Evolutionary conservation across 2,888 invertebrate species (phyloP).

Genomic region (Himalopsyche japonica): DNA sequence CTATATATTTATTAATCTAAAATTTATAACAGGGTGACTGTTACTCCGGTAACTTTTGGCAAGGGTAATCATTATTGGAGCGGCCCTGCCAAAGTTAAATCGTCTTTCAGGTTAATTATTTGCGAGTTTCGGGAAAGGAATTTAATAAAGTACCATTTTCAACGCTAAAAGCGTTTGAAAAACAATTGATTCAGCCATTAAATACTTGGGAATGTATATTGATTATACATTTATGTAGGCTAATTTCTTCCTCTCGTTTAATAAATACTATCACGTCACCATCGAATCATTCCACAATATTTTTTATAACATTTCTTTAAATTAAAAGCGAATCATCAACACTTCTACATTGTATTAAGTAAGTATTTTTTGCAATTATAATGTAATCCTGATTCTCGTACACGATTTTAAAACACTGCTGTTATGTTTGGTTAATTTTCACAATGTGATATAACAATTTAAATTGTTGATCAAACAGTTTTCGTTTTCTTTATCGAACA

Average conservation of each 20-base stretch:
- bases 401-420: too few species aligned
- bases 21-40: background rate
- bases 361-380: too few species aligned
- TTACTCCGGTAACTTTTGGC: background rate
- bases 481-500: too few species aligned
- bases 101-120: slow-evolving; percentile 40
- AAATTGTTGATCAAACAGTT: too few species aligned
- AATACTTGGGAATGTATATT: background rate
- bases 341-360: too few species aligned
- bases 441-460: too few species aligned
- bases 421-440: too few species aligned
- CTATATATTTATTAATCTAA: background rate
- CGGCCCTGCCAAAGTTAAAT: background rate
- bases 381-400: too few species aligned
- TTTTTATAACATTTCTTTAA: too few species aligned
- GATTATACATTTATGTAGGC: background rate
- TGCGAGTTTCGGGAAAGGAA: slow-evolving; percentile 27
- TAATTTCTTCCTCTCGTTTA: background rate
- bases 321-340: too few species aligned
- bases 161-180: background rate
- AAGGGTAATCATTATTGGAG: background rate
- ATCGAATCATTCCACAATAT: too few species aligned
- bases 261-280: too few species aligned
- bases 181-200: background rate
- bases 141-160: slow-evolving; percentile 6